Evolutionary conservation across 2,113 vertebrate species (phyloP).

Genomic region (Tauraco erythrolophus): DNA sequence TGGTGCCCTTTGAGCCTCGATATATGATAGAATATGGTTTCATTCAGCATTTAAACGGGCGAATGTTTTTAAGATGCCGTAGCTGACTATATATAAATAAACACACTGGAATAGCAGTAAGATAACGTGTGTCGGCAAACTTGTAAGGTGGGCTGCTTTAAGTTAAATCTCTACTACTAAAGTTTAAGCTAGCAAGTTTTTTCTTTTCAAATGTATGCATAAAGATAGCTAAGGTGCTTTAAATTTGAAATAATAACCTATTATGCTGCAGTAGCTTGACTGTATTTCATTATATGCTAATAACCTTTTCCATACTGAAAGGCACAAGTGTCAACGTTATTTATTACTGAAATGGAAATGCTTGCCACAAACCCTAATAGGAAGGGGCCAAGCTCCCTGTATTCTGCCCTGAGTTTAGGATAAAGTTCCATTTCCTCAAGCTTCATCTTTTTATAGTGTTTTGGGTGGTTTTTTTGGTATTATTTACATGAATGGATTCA

Average conservation of each 20-base stretch:
- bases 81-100: background rate
- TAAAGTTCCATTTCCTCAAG: background rate
- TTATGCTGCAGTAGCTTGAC: background rate
- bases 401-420: background rate
- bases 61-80: background rate
- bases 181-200: background rate
- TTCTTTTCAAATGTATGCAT: background rate
- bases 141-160: background rate
- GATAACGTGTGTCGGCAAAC: background rate
- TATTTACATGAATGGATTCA: background rate
- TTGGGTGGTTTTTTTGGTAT: background rate
- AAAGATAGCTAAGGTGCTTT: background rate
- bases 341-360: background rate
- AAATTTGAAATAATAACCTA: background rate
- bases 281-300: background rate
- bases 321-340: background rate
- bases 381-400: background rate
- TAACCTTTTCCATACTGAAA: background rate
- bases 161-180: background rate
- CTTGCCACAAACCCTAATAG: background rate
- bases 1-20: background rate
- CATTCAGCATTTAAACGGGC: background rate
- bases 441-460: background rate
- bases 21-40: background rate
- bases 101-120: background rate